Conservation (phyloP, 2,888 invertebrate genomes). For the Oligia fasciuncula region DNA sequence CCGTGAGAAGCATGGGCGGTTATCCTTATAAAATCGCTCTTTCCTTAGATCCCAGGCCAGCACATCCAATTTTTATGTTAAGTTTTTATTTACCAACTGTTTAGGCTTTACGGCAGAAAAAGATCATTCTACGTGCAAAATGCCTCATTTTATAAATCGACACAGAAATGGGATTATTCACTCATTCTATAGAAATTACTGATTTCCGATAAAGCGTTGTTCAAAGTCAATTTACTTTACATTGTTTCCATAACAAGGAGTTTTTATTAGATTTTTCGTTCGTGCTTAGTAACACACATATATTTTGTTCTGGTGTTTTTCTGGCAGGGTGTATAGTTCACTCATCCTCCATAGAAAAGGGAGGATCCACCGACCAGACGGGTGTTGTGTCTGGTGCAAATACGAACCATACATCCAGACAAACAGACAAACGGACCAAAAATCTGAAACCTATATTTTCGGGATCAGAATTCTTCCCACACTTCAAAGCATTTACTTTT, state of each 20-base stretch:
- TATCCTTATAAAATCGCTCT: constrained; percentile 13
- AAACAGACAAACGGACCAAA: not conserved
- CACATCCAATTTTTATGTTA: constrained; percentile 55
- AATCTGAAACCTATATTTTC: not conserved
- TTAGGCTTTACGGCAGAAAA: constrained; percentile 69
- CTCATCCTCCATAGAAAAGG: not conserved
- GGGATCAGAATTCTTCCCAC: too few species aligned
- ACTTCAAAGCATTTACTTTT: too few species aligned
- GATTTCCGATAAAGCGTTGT: constrained; percentile 52
- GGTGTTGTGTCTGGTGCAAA: not conserved
- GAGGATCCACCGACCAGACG: not conserved
- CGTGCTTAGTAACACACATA: not conserved
- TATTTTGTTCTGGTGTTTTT: constrained; percentile 15
- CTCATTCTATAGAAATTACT: constrained; percentile 44
- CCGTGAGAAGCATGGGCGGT: too few species aligned
- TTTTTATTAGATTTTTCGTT: constrained; percentile 17
- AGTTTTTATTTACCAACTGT: constrained; percentile 70
- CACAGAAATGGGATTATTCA: constrained; percentile 38
- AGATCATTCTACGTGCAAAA: constrained; percentile 67
- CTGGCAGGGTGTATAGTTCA: not conserved
- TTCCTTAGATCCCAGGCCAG: constrained; percentile 16
- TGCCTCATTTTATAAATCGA: constrained; percentile 67
- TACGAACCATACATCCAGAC: too few species aligned
- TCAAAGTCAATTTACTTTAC: constrained; percentile 46
- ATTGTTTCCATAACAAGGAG: constrained; percentile 18